Percentiles rank a stretch among this genome's conserved stretches.
Evolutionary conservation across 2,113 vertebrate species (phyloP).

Genomic region (Dendrocopos noguchii): DNA sequence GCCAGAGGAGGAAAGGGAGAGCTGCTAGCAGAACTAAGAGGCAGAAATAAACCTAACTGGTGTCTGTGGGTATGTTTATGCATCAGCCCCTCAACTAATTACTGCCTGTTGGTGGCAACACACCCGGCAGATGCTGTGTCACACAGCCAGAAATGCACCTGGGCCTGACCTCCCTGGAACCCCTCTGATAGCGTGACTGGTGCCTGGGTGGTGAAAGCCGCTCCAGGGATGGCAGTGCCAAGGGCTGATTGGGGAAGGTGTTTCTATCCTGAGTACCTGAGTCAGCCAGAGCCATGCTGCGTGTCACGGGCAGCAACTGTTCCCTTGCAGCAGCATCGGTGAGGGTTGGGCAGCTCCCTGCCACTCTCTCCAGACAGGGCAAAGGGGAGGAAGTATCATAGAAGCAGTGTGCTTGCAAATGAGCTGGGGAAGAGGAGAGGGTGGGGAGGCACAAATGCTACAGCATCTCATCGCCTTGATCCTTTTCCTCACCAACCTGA

Average conservation of each 20-base stretch:
- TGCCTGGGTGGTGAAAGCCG: not conserved
- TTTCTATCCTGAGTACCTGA: not conserved
- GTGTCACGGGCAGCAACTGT: fast-evolving
- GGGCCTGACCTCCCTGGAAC: not conserved
- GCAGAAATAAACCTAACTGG: not conserved
- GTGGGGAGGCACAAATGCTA: fast-evolving
- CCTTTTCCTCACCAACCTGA: not conserved
- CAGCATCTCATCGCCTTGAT: not conserved
- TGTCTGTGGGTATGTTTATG: not conserved
- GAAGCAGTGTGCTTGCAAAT: fast-evolving
- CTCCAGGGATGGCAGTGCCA: fast-evolving
- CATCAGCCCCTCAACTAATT: not conserved
- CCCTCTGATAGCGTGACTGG: fast-evolving
- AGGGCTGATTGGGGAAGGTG: not conserved
- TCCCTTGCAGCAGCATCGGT: fast-evolving
- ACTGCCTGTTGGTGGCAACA: not conserved
- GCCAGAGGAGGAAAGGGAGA: not conserved
- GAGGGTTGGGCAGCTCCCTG: not conserved
- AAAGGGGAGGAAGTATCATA: not conserved
- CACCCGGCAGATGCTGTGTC: not conserved
- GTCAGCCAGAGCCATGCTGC: not conserved
- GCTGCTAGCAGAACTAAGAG: not conserved
- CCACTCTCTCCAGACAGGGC: not conserved
- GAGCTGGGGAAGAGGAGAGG: not conserved
- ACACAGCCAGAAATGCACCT: not conserved